These are phyloP conservation scores for Anomalospiza imberbis DNA, from an alignment of 2,797 vertebrate species.

Conservation along the genomic window DNA sequence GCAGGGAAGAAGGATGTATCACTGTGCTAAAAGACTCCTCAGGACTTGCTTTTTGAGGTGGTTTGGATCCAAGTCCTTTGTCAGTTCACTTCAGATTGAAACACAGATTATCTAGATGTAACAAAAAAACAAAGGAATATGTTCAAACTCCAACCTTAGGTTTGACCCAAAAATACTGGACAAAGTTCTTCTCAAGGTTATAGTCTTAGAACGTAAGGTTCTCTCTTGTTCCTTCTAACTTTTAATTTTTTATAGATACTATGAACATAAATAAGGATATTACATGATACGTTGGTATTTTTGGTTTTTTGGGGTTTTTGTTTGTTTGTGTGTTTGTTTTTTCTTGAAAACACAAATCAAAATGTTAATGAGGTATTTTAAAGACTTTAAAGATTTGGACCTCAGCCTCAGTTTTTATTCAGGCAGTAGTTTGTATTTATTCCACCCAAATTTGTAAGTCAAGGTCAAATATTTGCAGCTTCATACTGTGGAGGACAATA, in stretches of 20 bases:
- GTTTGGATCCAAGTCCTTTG: background rate
- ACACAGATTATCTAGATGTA: background rate
- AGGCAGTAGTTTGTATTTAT: background rate
- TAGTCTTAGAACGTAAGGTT: background rate
- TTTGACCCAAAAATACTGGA: background rate
- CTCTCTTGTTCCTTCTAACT: background rate
- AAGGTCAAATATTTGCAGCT: slow-evolving; percentile 19
- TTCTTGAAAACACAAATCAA: background rate
- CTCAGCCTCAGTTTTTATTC: background rate
- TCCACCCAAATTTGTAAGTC: background rate
- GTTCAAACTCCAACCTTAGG: background rate
- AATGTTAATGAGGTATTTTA: background rate
- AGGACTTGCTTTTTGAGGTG: background rate
- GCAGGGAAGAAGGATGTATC: background rate
- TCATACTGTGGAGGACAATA: background rate
- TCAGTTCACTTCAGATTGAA: background rate
- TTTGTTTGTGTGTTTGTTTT: background rate
- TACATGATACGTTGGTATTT: background rate
- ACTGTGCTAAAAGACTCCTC: background rate
- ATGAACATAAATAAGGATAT: background rate
- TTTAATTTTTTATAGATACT: background rate
- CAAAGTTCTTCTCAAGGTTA: background rate
- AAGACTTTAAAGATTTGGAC: background rate
- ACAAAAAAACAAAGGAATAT: background rate
- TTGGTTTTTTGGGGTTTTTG: accelerated